Evolutionary conservation across 2,113 vertebrate genomes (phyloP), one percentile per base, ranked within the genome.

Genomic region (Ceyx melanurus): DNA sequence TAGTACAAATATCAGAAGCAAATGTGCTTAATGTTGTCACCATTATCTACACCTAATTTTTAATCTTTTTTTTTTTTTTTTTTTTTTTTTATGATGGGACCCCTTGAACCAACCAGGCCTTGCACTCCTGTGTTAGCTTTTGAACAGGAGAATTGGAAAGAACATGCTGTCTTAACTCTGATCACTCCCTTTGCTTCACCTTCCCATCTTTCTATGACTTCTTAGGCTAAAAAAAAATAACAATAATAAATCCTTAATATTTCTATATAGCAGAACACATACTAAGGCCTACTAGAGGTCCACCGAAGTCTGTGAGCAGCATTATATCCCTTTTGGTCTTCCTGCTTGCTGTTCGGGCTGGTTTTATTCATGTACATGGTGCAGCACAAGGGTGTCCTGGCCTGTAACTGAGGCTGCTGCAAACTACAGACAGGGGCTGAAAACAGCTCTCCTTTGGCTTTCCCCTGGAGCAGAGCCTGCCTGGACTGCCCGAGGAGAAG

Each of bases 41-140:
- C 53, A 40, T 84, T 84, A 43, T 65, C 53, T 92, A 57, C 89
- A 93, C 58, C 18, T 26, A 79, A 54, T 18, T 79, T 68, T 79
- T 48, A 10, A 37, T 37, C 56, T 33, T 25, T 67, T 12, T 9
- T 14, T 51, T 76, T 82, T 18, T 17, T 46, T 46, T 21, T 9
- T 10, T 53, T 79, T 76, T 82, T 33, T 86, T 81, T 84, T 50
- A 22, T 72, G 8, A 9, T 48, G 23, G 84, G 14, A 25, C 56
- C n/a, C 28, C 35, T 53, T 53, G 74, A 76, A 72, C 40, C 17
- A 82, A 19, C 43, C 43, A 89, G 25, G 28, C 11, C 31, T 18
- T 45, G 20, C 5, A 40, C 12, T 76, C 51, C 25, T 26, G 18
- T 46, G 33, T 79, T 92, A 80, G 15, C n/a, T 83, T 91, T 54